These are phyloP conservation scores for Camponotus fellah DNA, from an alignment of 2,888 invertebrate genomes.

Conservation along the genomic window DNA sequence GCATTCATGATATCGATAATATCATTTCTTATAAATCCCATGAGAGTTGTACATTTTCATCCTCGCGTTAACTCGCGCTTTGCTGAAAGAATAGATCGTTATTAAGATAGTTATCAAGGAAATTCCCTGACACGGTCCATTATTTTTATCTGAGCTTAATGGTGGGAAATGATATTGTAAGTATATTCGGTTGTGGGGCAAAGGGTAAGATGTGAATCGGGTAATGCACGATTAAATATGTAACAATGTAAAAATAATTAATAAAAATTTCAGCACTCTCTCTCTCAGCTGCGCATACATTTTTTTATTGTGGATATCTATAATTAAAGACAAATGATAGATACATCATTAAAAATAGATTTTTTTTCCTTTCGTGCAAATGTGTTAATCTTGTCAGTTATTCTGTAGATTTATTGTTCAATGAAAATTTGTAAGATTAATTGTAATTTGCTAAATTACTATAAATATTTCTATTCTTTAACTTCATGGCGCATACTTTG, in stretches of 20 bases:
- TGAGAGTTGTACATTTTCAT: constrained; percentile 51
- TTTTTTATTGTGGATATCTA: neutral
- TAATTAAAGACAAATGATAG: neutral
- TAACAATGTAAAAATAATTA: constrained; percentile 34
- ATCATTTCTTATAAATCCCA: constrained; percentile 66
- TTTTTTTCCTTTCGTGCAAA: neutral
- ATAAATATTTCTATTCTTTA: neutral
- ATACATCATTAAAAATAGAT: neutral
- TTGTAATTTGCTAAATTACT: neutral
- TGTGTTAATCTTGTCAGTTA: neutral
- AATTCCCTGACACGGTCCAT: constrained; percentile 67
- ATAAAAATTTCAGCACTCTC: constrained; percentile 29
- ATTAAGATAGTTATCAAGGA: constrained; percentile 67
- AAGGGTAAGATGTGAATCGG: constrained; percentile 50
- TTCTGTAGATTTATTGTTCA: neutral
- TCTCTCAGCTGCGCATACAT: neutral
- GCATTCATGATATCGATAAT: constrained; percentile 65
- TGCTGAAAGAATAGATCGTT: constrained; percentile 62
- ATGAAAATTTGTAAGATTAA: neutral
- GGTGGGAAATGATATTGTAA: constrained; percentile 58
- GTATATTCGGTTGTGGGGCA: constrained; percentile 47
- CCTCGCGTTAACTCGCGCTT: constrained; percentile 55
- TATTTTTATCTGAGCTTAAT: constrained; percentile 66
- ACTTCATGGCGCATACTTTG: neutral
- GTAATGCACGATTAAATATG: constrained; percentile 42